Conservation (phyloP, 1,140 invertebrate genomes). For the Tribolium madens region DNA sequence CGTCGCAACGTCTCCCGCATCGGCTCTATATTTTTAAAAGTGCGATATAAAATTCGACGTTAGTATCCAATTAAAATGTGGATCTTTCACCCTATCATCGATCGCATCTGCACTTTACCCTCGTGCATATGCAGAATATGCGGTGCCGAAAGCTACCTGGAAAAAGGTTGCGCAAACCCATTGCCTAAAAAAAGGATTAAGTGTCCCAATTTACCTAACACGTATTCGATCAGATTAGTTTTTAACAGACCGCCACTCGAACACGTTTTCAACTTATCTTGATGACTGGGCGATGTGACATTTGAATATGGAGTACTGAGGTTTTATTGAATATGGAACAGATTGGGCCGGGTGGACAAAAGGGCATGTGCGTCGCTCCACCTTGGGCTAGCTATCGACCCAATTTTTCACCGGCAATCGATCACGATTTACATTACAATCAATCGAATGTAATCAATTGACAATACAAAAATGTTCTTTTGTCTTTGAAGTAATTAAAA, state of each 20-base stretch:
- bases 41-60: background rate
- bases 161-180: constrained; percentile 50
- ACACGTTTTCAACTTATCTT: constrained; percentile 33
- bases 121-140: constrained; percentile 59
- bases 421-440: background rate
- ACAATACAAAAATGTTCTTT: background rate
- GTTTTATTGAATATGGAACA: constrained; percentile 36
- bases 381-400: background rate
- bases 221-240: constrained; percentile 47
- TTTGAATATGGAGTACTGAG: constrained; percentile 42
- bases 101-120: background rate
- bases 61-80: constrained; percentile 1
- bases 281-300: constrained; percentile 49
- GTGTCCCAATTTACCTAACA: constrained; percentile 51
- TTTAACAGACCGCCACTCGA: constrained; percentile 12
- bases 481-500: background rate
- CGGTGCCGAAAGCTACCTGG: constrained; percentile 54
- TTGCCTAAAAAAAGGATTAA: constrained; percentile 56
- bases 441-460: background rate
- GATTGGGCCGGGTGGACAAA: constrained; percentile 16
- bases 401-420: background rate
- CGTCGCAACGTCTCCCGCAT: background rate
- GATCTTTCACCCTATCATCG: background rate
- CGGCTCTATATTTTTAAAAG: background rate
- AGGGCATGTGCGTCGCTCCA: background rate